Percentiles rank a stretch among this genome's conserved stretches.
phyloP scores from a whole-genome alignment of 2,888 invertebrate species.

The Thereva nobilitata region DNA sequence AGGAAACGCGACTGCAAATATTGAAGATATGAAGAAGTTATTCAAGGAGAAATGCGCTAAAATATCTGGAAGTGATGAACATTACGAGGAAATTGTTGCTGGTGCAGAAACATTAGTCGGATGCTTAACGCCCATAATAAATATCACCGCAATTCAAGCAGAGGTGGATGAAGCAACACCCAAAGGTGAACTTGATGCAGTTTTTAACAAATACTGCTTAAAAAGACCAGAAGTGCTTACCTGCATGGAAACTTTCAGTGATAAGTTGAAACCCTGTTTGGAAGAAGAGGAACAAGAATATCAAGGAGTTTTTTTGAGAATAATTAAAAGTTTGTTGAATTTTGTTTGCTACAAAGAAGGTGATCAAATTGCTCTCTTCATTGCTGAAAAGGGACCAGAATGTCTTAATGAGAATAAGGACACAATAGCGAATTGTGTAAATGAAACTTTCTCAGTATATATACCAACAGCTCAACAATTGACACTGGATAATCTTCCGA shows the following conservation, averaged over 20 bases:
- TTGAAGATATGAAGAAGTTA: conserved; percentile 61
- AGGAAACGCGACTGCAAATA: conserved; percentile 29
- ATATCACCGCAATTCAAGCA: conserved; percentile 62
- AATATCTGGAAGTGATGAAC: conserved; percentile 64
- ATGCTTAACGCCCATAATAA: conserved; percentile 66
- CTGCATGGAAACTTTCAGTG: conserved; percentile 66
- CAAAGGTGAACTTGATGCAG: conserved; percentile 69
- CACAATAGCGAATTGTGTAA: conserved; percentile 67
- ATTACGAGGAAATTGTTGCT: conserved; percentile 62
- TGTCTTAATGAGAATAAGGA: conserved; percentile 68
- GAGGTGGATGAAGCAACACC: conserved; percentile 74
- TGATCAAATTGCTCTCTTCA: conserved; percentile 80
- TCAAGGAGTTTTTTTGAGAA: conserved; percentile 66
- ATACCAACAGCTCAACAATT: conserved; percentile 57
- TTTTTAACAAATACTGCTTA: conserved; percentile 75
- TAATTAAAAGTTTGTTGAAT: conserved; percentile 70
- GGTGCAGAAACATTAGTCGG: conserved; percentile 54
- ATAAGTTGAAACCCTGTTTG: conserved; percentile 67
- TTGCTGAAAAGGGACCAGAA: conserved; percentile 79
- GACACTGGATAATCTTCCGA: conserved; percentile 61
- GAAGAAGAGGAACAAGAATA: conserved; percentile 65
- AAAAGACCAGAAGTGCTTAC: conserved; percentile 57
- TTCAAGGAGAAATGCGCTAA: conserved; percentile 70
- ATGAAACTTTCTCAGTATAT: conserved; percentile 64
- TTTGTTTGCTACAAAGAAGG: conserved; percentile 82